A percentile compares a stretch with the other conserved stretches of the same genome.
These are phyloP conservation scores for Onychorhynchus coronatus DNA, from an alignment of 2,113 vertebrate species.

Conservation along the genomic window DNA sequence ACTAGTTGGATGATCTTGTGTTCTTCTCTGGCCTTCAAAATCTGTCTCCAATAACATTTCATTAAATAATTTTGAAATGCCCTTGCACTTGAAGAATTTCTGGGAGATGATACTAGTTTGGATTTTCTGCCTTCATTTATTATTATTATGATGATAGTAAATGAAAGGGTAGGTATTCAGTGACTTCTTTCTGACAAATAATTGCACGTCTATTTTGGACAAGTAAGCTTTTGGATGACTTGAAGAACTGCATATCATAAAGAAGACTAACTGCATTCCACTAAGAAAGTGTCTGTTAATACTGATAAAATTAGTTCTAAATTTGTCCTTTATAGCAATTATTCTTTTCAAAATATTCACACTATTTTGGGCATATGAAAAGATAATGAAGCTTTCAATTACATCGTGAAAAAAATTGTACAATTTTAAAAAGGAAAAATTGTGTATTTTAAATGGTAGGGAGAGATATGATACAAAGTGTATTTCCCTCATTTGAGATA, in stretches of 20 bases:
- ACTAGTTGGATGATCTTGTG: neutral
- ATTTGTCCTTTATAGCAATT: neutral
- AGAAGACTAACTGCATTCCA: neutral
- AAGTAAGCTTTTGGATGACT: neutral
- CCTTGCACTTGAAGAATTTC: neutral
- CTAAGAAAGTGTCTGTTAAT: neutral
- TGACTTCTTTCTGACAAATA: neutral
- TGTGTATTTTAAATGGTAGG: neutral
- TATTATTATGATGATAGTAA: neutral
- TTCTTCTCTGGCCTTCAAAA: neutral
- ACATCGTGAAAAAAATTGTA: neutral
- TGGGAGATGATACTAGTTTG: neutral
- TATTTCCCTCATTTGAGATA: neutral
- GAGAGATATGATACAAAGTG: neutral
- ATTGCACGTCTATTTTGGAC: neutral
- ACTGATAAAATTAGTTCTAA: neutral
- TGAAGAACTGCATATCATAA: neutral
- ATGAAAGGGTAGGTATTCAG: neutral
- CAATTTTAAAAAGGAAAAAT: neutral
- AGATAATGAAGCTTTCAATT: neutral
- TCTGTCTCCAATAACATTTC: neutral
- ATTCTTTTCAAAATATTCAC: neutral
- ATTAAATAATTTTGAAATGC: neutral
- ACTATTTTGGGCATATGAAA: accelerated
- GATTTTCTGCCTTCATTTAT: neutral